These are phyloP conservation scores for Folsomia manolachei DNA, from an alignment of 2,888 invertebrate genomes.

Conservation along the genomic window DNA sequence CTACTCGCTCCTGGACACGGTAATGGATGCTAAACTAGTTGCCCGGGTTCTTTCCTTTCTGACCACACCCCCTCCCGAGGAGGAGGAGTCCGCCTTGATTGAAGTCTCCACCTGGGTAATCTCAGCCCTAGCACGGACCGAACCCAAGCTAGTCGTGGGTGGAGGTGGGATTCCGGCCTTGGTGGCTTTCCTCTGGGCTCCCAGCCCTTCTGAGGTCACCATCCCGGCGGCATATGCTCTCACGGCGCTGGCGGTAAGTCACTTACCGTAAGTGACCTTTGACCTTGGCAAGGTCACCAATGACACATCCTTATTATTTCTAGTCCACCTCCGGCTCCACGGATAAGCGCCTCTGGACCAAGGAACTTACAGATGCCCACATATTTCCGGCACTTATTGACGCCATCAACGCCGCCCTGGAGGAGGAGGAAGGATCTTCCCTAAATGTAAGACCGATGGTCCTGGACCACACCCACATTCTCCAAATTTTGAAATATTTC, in stretches of 20 bases:
- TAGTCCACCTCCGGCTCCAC: neutral
- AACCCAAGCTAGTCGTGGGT: neutral
- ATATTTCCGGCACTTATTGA: neutral
- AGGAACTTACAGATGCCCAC: neutral
- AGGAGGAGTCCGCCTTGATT: neutral
- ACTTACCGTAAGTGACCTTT: too few species aligned
- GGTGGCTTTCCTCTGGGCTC: neutral
- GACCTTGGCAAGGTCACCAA: neutral
- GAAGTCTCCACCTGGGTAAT: neutral
- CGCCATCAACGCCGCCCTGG: neutral
- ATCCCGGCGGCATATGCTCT: neutral
- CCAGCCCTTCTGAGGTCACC: neutral
- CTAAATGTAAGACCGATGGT: too few species aligned
- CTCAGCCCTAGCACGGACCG: neutral
- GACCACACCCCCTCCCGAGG: neutral
- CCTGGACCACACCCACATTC: neutral
- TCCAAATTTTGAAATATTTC: too few species aligned
- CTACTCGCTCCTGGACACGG: neutral
- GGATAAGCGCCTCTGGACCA: neutral
- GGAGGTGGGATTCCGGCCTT: neutral
- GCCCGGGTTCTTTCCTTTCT: neutral
- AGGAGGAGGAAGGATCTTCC: too few species aligned
- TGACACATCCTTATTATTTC: too few species aligned
- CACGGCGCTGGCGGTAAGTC: neutral
- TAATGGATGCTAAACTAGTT: neutral